These are phyloP conservation scores for Brachionichthys hirsutus DNA, from an alignment of 2,113 vertebrate species.

Conservation along the genomic window DNA sequence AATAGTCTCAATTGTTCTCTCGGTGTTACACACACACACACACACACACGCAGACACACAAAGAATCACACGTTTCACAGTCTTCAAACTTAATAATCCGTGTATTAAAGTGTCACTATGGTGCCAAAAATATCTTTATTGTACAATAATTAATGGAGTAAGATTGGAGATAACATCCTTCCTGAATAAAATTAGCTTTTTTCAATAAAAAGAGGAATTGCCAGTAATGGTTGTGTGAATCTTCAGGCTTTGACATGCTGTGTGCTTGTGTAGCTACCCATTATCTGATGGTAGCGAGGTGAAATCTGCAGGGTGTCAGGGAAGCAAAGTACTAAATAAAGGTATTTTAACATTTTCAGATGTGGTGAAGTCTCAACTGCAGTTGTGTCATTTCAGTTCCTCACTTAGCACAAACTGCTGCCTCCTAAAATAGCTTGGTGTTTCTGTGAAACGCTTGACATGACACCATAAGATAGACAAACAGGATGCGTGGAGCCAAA, in stretches of 20 bases:
- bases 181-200: conserved; percentile 24
- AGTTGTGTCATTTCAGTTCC: conserved; percentile 63
- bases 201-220: conserved; percentile 15
- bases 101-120: conserved; percentile 10
- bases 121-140: conserved; percentile 20
- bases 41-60: background rate
- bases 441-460: conserved; percentile 56
- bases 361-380: conserved; percentile 57
- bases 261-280: conserved; percentile 15
- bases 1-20: conserved; percentile 50
- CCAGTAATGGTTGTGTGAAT: conserved; percentile 17
- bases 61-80: background rate
- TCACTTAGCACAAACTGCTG: conserved; percentile 57
- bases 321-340: conserved; percentile 58
- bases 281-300: conserved; percentile 54
- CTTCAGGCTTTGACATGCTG: conserved; percentile 30
- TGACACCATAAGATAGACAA: conserved; percentile 50
- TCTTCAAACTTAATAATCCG: conserved; percentile 26
- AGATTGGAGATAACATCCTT: conserved; percentile 1
- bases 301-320: conserved; percentile 44
- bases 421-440: conserved; percentile 69
- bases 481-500: conserved; percentile 23
- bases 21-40: conserved; percentile 19
- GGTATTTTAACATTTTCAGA: conserved; percentile 55
- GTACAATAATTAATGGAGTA: background rate